Evolutionary conservation across 2,888 invertebrate genomes (phyloP).

Genomic region (Melikaiella ostensackeni): DNA sequence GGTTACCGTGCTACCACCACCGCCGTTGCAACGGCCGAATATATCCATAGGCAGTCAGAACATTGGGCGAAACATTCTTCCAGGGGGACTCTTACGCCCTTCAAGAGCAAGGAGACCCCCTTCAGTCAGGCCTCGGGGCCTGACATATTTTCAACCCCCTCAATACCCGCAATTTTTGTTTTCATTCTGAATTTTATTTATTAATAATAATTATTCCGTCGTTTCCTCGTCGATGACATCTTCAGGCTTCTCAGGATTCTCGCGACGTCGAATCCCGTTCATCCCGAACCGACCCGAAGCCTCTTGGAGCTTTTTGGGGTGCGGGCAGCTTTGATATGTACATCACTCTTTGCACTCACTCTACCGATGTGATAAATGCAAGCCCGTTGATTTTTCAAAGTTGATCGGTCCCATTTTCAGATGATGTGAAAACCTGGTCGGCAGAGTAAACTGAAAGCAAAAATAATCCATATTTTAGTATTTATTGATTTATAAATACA

Average conservation of each 20-base stretch:
- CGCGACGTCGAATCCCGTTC: conserved; percentile 8
- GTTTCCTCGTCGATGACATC: conserved; percentile 22
- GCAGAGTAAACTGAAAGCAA: background rate
- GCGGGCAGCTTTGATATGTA: conserved; percentile 5
- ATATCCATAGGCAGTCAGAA: conserved; percentile 76
- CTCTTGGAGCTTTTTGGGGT: background rate
- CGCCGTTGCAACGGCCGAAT: conserved; percentile 76
- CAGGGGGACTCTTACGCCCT: conserved; percentile 60
- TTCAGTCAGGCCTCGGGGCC: conserved; percentile 36
- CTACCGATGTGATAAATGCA: background rate
- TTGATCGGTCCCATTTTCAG: background rate
- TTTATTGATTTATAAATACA: background rate
- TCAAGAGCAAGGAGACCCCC: conserved; percentile 27
- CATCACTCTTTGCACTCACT: conserved; percentile 1
- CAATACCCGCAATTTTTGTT: background rate
- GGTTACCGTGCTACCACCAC: conserved; percentile 67
- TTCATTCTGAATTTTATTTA: background rate
- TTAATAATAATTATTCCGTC: background rate
- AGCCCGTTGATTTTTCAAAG: background rate
- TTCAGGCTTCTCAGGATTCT: conserved; percentile 26
- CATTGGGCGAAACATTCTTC: conserved; percentile 71
- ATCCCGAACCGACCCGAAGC: background rate
- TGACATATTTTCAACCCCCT: conserved; percentile 19
- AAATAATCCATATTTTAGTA: background rate
- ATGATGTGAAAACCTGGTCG: no score